These are phyloP conservation scores for Campylomormyrus numenius DNA, from an alignment of 2,113 vertebrate genomes.

Conservation along the genomic window DNA sequence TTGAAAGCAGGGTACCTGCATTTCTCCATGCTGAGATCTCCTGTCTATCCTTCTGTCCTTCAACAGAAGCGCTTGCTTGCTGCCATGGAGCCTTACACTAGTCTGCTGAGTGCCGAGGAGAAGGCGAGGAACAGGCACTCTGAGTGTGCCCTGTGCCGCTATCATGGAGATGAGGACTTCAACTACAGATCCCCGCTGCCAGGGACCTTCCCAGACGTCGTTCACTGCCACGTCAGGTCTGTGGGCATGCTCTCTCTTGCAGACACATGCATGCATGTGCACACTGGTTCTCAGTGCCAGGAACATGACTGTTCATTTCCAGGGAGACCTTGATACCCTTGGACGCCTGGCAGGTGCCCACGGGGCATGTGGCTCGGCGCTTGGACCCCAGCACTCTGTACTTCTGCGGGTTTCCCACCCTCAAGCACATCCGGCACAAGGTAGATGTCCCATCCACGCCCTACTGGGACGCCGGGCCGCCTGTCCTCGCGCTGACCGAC, in stretches of 20 bases:
- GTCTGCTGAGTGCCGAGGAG: constrained; percentile 70
- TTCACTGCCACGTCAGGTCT: constrained; percentile 75
- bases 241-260: background rate
- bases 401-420: constrained; percentile 94
- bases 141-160: constrained; percentile 74
- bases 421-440: constrained; percentile 92
- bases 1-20: background rate
- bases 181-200: constrained; percentile 70
- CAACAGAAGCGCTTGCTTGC: constrained; percentile 76
- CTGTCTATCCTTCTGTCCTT: background rate
- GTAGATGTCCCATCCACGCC: constrained; percentile 43
- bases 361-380: constrained; percentile 63
- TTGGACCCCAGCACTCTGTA: constrained; percentile 76
- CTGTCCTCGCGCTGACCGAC: background rate
- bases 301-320: constrained; percentile 23
- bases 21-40: background rate
- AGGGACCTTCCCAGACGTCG: constrained; percentile 73
- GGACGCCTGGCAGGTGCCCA: constrained; percentile 81
- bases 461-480: background rate
- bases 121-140: constrained; percentile 80
- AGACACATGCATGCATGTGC: background rate
- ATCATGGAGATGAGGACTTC: constrained; percentile 66
- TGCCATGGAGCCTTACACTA: constrained; percentile 79
- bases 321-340: constrained; percentile 75
- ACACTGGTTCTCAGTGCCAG: background rate